Base-by-base conservation (phyloP, 2,888 invertebrate genomes). In the Andricus quercusramuli region DNA sequence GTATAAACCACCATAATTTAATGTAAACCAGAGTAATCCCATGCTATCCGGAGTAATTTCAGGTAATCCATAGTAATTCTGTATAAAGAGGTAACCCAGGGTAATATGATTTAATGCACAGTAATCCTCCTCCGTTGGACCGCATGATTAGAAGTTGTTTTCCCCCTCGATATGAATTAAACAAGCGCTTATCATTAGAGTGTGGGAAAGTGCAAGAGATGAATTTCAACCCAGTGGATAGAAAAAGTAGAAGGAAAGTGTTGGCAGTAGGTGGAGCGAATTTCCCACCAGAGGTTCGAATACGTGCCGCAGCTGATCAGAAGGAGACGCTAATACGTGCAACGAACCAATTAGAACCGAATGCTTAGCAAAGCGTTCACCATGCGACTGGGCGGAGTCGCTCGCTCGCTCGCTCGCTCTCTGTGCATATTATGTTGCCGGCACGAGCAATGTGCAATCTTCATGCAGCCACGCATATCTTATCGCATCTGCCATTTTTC, bases 301-400 rank as follows among this genome's bases (percentile, higher is more conserved):
- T 56, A 78, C 29, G 76, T 59, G 67, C 56, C 37, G 44, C 41
- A 62, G 70, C 74, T 44, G 29, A 79, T 79, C 62, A 74, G 70
- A 62, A 74, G 62, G 41, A 51, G 67, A 67, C 56, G 77, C 47
- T 77, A 77, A 78, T 78, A 47, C 80, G 68, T 41, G 64, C 51
- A 79, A 59, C 82, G 82, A 80, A 83, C 82, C 82, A 83, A 83
- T 83, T 83, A 83, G 80, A 81, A 80, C 76, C 82, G 78, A 81
- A 79, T 83, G 82, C 77, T 83, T 83, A 81, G 79, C 82, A 77
- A 80, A 79, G 64, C 80, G 74, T 78, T 80, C 78, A 82, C 78
- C 67, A 76, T 51, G 56, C 76, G 44, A 67, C 80, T 80, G 82
- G 82, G 82, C 82, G 82, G 82, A 82, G 82, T 78, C 78, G 81